Evolutionary conservation across 64 coral and sea anemone genomes (phyloP), one percentile per base, ranked within the genome.

Genomic region (Platygyra sinensis): DNA sequence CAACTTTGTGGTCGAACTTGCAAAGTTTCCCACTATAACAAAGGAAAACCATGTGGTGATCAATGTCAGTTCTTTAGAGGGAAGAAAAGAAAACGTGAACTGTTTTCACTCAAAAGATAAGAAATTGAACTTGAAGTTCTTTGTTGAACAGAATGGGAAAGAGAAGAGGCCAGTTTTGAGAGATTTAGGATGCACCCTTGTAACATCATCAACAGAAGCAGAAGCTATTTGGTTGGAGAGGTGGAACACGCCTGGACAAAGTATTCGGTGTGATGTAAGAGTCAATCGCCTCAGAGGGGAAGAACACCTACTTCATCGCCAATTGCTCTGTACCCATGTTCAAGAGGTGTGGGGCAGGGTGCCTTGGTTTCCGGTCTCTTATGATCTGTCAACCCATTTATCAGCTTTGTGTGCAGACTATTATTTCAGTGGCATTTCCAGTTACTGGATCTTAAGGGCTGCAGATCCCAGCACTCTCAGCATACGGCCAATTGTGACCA

Each of bases 371-470:
- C 94, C 94, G 8, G 36, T 72, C 20, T 75, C 94, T 18, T 96
- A 90, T 46, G 75, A 87, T 83, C 88, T 96, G 61, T 78, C 81
- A 19, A 75, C 52, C 0, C 81, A 93, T 28, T 82, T 96, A 46
- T 42, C 91, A 61, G 91, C 88, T 22, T 73, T 96, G 57, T 90
- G 91, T 90, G 91, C 86, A 25, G 87, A 96, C 30, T 81, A 93
- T 51, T 96, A 93, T 71, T 69, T 52, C 30, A 29, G 76, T n/a
- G 89, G 84, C 8, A 20, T 93, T 20, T 77, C 67, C 67, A 89
- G 89, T n/a, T 89, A 85, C 85, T 96, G 94, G 94, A 90, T 96
- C 22, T 76, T 96, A 87, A 72, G 82, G 49, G 89, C 91, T 63
- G 91, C 75, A 60, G 80, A 93, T 77, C 91, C 88, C 46, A 74